Evolutionary conservation across 2,888 invertebrate species (phyloP).

Genomic region (Resseliella maxima): DNA sequence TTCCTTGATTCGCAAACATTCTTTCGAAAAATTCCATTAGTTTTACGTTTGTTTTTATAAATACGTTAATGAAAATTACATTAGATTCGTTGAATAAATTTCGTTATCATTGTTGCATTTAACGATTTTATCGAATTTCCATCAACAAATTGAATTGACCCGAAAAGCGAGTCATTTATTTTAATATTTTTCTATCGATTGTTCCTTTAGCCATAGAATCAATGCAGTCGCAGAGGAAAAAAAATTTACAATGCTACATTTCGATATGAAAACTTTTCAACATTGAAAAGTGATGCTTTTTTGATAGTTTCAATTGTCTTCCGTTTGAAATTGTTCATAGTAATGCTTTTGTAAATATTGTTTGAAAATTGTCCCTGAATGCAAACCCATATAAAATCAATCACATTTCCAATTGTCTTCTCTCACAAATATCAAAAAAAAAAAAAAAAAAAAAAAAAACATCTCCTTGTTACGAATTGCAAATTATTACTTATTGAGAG

Average conservation of each 20-base stretch:
- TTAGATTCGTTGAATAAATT: neutral
- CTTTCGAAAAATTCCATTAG: no score
- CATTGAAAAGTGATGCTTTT: constrained; percentile 16
- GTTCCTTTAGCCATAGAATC: neutral
- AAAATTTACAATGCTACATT: no score
- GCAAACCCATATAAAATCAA: no score
- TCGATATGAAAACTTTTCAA: neutral
- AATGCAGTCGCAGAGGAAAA: neutral
- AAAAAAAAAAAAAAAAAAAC: no score
- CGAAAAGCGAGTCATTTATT: neutral
- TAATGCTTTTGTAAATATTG: neutral
- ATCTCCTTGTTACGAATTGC: no score
- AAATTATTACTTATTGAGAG: no score
- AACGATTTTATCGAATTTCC: neutral
- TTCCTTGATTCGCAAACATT: neutral
- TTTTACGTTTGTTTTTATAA: neutral
- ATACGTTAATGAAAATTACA: neutral
- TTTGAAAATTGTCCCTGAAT: neutral
- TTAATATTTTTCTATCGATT: neutral
- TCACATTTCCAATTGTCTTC: no score
- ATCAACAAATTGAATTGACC: neutral
- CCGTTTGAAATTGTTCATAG: neutral
- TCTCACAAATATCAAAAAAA: no score
- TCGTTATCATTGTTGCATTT: constrained; percentile 12
- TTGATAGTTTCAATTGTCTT: constrained; percentile 1